Percentiles rank a stretch among this genome's conserved stretches.
Conservation (phyloP, 1,140 invertebrate species). For the Sogatella furcifera region DNA sequence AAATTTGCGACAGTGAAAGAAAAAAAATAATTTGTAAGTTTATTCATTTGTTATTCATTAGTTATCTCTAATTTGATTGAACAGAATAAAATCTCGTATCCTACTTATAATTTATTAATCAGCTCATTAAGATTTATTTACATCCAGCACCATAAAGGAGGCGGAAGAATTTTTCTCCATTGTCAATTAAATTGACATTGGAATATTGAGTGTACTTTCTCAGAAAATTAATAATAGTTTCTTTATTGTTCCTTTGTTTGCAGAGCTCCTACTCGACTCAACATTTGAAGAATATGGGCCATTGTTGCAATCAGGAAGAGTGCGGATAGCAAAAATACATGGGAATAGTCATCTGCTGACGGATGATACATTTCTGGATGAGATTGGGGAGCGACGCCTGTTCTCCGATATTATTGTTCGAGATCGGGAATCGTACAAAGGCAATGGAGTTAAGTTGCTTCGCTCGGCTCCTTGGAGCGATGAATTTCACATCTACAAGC, state of each 20-base stretch:
- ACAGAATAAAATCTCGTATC: too few species aligned
- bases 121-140: too few species aligned
- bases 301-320: conserved; percentile 19
- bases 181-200: too few species aligned
- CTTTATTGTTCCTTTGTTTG: not conserved
- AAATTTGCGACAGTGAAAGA: too few species aligned
- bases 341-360: conserved; percentile 4
- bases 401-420: conserved; percentile 10
- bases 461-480: conserved; percentile 5
- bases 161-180: too few species aligned
- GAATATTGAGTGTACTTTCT: not conserved
- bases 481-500: conserved; percentile 30
- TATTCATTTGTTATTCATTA: too few species aligned
- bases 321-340: conserved; percentile 16
- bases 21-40: too few species aligned
- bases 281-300: not conserved
- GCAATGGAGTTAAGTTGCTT: not conserved
- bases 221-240: not conserved
- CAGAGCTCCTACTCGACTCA: not conserved
- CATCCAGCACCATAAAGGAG: too few species aligned
- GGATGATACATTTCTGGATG: not conserved
- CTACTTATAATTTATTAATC: too few species aligned
- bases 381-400: conserved; percentile 5
- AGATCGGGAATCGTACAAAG: not conserved
- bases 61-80: too few species aligned